These are phyloP conservation scores for Peromyscus leucopus DNA, from an alignment of 2,113 vertebrate genomes.

Conservation along the genomic window DNA sequence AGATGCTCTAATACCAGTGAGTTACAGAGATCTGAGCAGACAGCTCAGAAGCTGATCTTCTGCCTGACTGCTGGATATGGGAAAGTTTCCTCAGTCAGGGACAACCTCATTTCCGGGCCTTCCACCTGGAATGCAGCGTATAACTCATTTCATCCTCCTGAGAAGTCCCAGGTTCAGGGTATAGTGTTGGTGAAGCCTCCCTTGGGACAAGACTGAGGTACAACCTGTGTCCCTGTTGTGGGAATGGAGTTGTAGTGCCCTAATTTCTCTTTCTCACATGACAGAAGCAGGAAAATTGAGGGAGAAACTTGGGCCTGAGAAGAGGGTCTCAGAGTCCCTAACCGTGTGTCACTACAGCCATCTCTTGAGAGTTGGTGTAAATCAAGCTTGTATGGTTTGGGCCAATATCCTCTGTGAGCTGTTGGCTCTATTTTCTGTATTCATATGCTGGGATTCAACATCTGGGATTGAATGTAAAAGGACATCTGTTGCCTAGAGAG, in stretches of 20 bases:
- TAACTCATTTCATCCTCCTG: not conserved
- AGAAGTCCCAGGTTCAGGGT: not conserved
- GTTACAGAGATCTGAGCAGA: too few species aligned
- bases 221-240: not conserved
- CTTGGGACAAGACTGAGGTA: not conserved
- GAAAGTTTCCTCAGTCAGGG: not conserved
- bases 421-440: not conserved
- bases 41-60: not conserved
- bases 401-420: not conserved
- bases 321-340: not conserved
- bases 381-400: not conserved
- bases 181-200: not conserved
- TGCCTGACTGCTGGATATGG: too few species aligned
- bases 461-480: not conserved
- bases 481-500: not conserved
- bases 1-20: not conserved
- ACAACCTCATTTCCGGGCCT: not conserved
- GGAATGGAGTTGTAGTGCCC: not conserved
- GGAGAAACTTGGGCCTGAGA: not conserved
- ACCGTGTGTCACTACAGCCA: too few species aligned
- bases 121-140: not conserved
- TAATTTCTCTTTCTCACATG: not conserved
- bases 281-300: not conserved
- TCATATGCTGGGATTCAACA: not conserved
- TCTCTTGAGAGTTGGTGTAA: not conserved